These are phyloP conservation scores for Arvicanthis niloticus DNA, from an alignment of 2,113 vertebrate genomes.

Conservation along the genomic window DNA sequence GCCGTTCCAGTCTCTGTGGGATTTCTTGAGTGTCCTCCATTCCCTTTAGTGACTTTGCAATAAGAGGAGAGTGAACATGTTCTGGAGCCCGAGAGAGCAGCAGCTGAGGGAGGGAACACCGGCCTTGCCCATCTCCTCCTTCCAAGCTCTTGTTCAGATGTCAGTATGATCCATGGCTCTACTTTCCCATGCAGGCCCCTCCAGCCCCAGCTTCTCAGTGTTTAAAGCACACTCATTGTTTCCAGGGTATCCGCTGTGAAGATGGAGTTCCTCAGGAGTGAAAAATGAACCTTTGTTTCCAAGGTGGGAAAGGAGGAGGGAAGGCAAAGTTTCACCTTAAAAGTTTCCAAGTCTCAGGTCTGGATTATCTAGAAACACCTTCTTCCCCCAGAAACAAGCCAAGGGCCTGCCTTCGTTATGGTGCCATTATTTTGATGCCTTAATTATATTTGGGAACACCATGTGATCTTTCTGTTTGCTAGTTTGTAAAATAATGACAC, in stretches of 20 bases:
- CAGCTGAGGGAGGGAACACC: neutral
- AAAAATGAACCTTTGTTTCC: slow-evolving; percentile 43
- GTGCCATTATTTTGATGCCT: neutral
- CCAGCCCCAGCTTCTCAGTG: neutral
- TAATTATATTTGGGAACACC: neutral
- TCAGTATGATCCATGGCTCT: slow-evolving; percentile 9
- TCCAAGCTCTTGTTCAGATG: neutral
- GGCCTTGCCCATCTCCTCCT: neutral
- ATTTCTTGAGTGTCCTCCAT: neutral
- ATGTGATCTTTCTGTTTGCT: neutral
- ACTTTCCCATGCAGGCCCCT: neutral
- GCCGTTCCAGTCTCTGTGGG: neutral
- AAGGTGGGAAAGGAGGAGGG: neutral
- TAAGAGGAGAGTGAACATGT: neutral
- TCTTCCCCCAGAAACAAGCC: neutral
- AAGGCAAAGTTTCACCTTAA: slow-evolving; percentile 11
- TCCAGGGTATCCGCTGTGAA: fast-evolving
- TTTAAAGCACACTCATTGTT: neutral
- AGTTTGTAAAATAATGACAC: slow-evolving; percentile 28
- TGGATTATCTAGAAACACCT: too few relatives aligned
- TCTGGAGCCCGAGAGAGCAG: neutral
- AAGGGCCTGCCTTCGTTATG: neutral
- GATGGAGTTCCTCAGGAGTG: neutral
- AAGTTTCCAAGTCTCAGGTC: neutral
- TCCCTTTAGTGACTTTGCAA: neutral